Evolutionary conservation across 1,140 invertebrate genomes (phyloP).

Genomic region (Agraylea sexmaculata): DNA sequence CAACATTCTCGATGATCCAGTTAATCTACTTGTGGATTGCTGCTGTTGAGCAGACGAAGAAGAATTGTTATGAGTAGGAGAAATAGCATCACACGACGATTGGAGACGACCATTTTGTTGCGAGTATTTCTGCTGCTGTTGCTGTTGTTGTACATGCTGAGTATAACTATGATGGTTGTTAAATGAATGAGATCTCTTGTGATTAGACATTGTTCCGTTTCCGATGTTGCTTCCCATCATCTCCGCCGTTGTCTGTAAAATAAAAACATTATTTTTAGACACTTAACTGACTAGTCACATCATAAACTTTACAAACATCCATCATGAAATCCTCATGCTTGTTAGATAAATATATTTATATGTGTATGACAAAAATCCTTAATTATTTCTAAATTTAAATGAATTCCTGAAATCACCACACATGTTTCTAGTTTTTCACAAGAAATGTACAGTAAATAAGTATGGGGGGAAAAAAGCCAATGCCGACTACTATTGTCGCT

Average conservation of each 20-base stretch:
- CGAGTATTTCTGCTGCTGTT: constrained; percentile 36
- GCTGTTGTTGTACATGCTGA: constrained; percentile 42
- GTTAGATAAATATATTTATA: constrained; percentile 3
- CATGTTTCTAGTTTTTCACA: too few relatives aligned
- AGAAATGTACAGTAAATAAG: too few relatives aligned
- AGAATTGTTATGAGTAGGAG: too few relatives aligned
- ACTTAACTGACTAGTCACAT: too few relatives aligned
- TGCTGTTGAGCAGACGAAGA: too few relatives aligned
- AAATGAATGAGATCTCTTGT: constrained; percentile 53
- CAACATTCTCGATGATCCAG: too few relatives aligned
- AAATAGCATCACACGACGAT: constrained; percentile 37
- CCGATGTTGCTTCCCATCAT: constrained; percentile 9
- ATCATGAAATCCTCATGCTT: constrained; percentile 5
- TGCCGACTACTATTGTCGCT: too few relatives aligned
- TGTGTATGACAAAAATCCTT: too few relatives aligned
- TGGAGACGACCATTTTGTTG: constrained; percentile 23
- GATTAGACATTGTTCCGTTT: constrained; percentile 31
- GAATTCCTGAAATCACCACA: too few relatives aligned
- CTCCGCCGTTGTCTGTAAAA: constrained; percentile 17
- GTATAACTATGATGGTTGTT: constrained; percentile 53
- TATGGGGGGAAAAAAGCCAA: too few relatives aligned
- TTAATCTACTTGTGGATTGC: too few relatives aligned
- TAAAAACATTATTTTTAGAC: background rate
- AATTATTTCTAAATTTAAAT: too few relatives aligned
- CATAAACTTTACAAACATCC: constrained; percentile 5